Base-by-base conservation (phyloP, 1,140 invertebrate genomes). In the Lasioglossum albipes region DNA sequence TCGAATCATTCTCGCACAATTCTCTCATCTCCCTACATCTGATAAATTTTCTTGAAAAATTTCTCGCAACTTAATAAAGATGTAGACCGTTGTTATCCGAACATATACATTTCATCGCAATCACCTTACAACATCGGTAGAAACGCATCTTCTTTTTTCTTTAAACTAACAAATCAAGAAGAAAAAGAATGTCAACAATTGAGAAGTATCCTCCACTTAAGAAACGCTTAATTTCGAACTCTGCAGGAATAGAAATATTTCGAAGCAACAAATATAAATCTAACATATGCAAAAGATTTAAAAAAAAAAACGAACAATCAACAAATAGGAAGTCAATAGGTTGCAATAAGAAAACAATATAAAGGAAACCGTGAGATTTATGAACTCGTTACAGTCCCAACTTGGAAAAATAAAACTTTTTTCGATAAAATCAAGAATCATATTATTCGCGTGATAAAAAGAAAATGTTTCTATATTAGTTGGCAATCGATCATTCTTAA, bases 61-160 rank as follows among this genome's bases (percentile, higher is more conserved):
- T 79, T 73, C n/a, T 52, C 66, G 49, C 12, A 70, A 67, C 57
- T 22, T 22, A 59, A 59, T 22, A 59, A 59, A 36, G 61, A 73
- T 73, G 61, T 74, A 61, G 62, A 52, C 27, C 13, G 62, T 27
- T 6, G 12, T 61, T 49, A 31, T 42, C 27, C 70, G 62, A 77
- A 71, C 75, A 77, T 77, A 70, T 77, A 70, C 67, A 62, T 77
- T 77, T 69, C 75, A 75, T 75, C 52, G 16, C 62, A 69, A 67
- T 49, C 52, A 77, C 27, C 62, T 70, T 22, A 36, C n/a, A 61
- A 49, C 20, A 77, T 62, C 12, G 22, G 7, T 2, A 70, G 41
- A 61, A 62, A 70, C 20, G 45, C 18, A 62, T 70, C 41, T 57
- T 70, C n/a, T 41, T 77, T 62, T 22, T n/a, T n/a, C 27, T 54